A percentile compares a stretch with the other conserved stretches of the same genome.
Conservation (phyloP, 2,888 invertebrate species). For the Cerastis rubricosa region DNA sequence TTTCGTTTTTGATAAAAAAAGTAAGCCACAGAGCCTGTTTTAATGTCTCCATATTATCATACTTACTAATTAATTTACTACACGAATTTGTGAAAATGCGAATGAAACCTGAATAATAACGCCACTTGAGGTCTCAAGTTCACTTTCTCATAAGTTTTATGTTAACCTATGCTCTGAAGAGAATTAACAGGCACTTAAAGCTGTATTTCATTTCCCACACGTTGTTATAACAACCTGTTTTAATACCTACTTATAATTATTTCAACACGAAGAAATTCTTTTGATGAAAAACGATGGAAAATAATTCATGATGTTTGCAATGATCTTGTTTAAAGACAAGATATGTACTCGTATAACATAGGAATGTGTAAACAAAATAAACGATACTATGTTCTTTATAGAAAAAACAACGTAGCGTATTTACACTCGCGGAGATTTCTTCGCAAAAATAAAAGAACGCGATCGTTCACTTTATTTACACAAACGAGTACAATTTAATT, state of each 20-base stretch:
- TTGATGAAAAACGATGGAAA: slow-evolving; percentile 5
- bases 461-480: slow-evolving; percentile 33
- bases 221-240: neutral
- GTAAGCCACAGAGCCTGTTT: neutral
- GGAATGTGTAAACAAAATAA: slow-evolving; percentile 36
- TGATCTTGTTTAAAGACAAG: slow-evolving; percentile 27
- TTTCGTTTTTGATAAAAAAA: neutral
- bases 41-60: neutral
- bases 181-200: slow-evolving; percentile 10
- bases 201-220: slow-evolving; percentile 13
- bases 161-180: slow-evolving; percentile 18
- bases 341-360: slow-evolving; percentile 28
- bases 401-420: slow-evolving; percentile 51
- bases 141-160: slow-evolving; percentile 23
- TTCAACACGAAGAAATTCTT: neutral
- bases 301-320: slow-evolving; percentile 30
- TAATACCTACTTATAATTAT: neutral
- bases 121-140: slow-evolving; percentile 26
- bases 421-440: slow-evolving; percentile 42
- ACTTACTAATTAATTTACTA: neutral
- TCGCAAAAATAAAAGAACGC: slow-evolving; percentile 43
- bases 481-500: slow-evolving; percentile 44
- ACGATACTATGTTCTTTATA: slow-evolving; percentile 39
- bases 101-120: slow-evolving; percentile 19
- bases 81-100: neutral